Base-by-base conservation (phyloP, 2,888 invertebrate genomes). In the Eupelmus urozonus region DNA sequence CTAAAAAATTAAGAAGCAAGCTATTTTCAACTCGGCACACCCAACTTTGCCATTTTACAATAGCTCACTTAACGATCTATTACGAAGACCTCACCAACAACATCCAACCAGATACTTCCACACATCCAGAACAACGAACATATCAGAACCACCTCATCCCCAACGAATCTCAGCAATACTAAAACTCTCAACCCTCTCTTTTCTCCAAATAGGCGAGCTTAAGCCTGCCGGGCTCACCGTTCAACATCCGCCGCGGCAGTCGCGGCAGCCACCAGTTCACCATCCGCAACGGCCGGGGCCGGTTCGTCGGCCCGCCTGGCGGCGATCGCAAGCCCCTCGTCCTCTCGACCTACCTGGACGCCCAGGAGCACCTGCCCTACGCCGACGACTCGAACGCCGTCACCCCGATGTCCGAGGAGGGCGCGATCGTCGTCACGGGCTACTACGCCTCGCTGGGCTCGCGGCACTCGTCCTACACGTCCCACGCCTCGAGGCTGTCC, bases 321-420 rank as follows among this genome's bases (percentile, higher is more conserved):
- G 95, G 95, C 74, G 98, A 98, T 91, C 94, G 97, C 83, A 97
- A 97, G 90, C 98, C 98, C 63, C 92, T 98, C 87, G 97, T 98
- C 83, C 93, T 97, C 84, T 97, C 97, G 86, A 97, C 97, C 83
- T 97, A 97, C 92, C 93, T 97, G 90, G 98, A 96, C 90, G 96
- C 96, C 84, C 96, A 96, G 90, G 97, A 97, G 92, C 97, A 97
- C 91, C 93, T 98, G 88, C 98, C 98, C 78, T 98, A 97, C 90
- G 98, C 98, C 76, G 98, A 98, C 90, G 98, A 98, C 91, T 98
- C 98, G 82, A 97, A 97, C 88, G 98, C 98, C 82, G 98, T 97
- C 79, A 98, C 98, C 81, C 98, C 98, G 73, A 97, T 98, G 96
- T 98, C 97, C 82, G 98, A 98, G 91, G 98, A 98, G 91, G 97